These are phyloP conservation scores for Apteryx owenii DNA, from an alignment of 2,113 vertebrate species.

Conservation along the genomic window DNA sequence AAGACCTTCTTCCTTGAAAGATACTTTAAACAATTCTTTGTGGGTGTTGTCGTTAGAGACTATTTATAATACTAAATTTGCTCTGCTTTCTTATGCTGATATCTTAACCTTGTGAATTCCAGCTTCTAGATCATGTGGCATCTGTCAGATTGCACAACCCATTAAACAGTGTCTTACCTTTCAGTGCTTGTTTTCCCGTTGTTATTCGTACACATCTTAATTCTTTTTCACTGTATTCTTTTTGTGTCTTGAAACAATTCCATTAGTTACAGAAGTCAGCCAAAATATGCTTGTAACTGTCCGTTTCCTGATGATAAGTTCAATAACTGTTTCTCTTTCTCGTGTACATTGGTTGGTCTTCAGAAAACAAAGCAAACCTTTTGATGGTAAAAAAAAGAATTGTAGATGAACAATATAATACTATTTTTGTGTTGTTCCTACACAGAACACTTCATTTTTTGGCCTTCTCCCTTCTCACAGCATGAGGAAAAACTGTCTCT, in stretches of 20 bases:
- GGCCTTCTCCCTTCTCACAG: neutral
- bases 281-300: neutral
- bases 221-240: neutral
- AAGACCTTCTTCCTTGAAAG: neutral
- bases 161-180: constrained; percentile 51
- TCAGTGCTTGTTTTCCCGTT: constrained; percentile 37
- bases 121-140: neutral
- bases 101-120: constrained; percentile 32
- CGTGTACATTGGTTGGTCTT: neutral
- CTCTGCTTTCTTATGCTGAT: neutral
- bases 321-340: neutral
- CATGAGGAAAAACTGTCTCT: neutral
- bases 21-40: neutral
- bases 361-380: neutral
- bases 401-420: neutral
- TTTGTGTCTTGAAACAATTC: neutral
- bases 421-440: neutral
- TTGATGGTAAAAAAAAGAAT: neutral
- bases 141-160: constrained; percentile 27
- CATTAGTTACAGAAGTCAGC: neutral
- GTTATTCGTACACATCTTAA: neutral
- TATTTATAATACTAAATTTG: neutral
- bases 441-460: neutral
- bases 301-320: neutral
- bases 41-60: neutral